Percentiles rank a stretch among this genome's conserved stretches.
These are phyloP conservation scores for Tricholauxania praeusta DNA, from an alignment of 2,888 invertebrate species.

Conservation along the genomic window DNA sequence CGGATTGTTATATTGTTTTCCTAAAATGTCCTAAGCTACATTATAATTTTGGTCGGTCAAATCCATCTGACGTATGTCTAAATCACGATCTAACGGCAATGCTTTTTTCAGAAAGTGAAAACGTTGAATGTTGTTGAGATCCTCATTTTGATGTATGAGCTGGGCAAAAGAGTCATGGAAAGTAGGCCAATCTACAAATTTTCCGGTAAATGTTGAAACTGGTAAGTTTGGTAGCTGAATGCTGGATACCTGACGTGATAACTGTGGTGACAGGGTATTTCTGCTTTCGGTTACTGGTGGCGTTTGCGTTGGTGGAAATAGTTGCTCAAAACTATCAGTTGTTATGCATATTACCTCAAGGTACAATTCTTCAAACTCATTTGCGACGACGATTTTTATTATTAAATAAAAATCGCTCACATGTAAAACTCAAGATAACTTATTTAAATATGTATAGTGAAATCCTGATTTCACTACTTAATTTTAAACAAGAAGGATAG, in stretches of 20 bases:
- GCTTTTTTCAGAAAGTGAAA: slow-evolving; percentile 37
- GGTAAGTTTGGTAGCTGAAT: slow-evolving; percentile 26
- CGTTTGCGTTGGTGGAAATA: background rate
- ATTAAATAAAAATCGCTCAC: too few relatives aligned
- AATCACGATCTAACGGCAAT: slow-evolving; percentile 20
- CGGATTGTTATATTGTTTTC: slow-evolving; percentile 28
- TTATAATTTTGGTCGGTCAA: slow-evolving; percentile 33
- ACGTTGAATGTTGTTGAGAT: slow-evolving; percentile 33
- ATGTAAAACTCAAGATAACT: too few relatives aligned
- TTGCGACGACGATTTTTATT: too few relatives aligned
- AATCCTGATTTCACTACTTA: too few relatives aligned
- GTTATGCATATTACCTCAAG: slow-evolving; percentile 10
- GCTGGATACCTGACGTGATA: background rate
- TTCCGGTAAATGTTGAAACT: slow-evolving; percentile 33
- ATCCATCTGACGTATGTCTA: slow-evolving; percentile 27
- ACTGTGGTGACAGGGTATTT: too few relatives aligned
- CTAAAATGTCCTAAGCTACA: slow-evolving; percentile 25
- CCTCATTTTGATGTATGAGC: slow-evolving; percentile 22
- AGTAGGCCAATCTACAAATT: slow-evolving; percentile 34
- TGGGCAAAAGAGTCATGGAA: slow-evolving; percentile 30
- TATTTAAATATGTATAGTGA: too few relatives aligned
- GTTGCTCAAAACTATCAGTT: background rate
- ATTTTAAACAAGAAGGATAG: too few relatives aligned
- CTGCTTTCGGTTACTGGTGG: background rate
- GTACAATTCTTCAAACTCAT: background rate